A percentile compares a stretch with the other conserved stretches of the same genome.
These are phyloP conservation scores for Thamnophis elegans DNA, from an alignment of 2,797 vertebrate genomes.

Conservation along the genomic window DNA sequence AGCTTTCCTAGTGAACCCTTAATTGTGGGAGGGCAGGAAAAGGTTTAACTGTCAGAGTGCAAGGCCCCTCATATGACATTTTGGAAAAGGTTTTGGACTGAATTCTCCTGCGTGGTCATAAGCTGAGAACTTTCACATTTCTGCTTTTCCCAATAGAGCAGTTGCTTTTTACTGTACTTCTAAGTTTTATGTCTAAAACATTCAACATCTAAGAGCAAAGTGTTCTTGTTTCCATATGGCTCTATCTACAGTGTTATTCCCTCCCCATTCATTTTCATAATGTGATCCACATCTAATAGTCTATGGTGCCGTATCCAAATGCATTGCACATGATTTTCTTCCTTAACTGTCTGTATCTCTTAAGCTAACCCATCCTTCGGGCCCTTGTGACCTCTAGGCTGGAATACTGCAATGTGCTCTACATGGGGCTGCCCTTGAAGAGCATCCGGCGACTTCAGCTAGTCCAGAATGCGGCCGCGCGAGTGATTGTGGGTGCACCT, in stretches of 20 bases:
- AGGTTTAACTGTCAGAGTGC: constrained; percentile 51
- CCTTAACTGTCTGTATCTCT: not conserved
- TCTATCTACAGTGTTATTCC: constrained; percentile 40
- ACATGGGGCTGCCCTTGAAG: no score
- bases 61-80: constrained; percentile 47
- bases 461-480: no score
- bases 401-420: no score
- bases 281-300: constrained; percentile 44
- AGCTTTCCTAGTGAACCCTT: constrained; percentile 22
- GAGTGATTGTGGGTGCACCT: no score
- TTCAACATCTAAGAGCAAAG: constrained; percentile 48
- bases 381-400: no score
- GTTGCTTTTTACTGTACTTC: constrained; percentile 57
- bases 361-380: not conserved
- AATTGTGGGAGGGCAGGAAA: constrained; percentile 36
- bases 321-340: constrained; percentile 21
- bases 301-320: constrained; percentile 29
- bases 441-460: no score
- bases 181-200: constrained; percentile 65
- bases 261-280: constrained; percentile 47
- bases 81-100: constrained; percentile 45
- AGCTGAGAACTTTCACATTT: constrained; percentile 56
- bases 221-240: constrained; percentile 38
- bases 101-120: constrained; percentile 51
- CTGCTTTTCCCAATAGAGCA: constrained; percentile 46